phyloP scores from a whole-genome alignment of 2,888 invertebrate species.

The Emesis furor region DNA sequence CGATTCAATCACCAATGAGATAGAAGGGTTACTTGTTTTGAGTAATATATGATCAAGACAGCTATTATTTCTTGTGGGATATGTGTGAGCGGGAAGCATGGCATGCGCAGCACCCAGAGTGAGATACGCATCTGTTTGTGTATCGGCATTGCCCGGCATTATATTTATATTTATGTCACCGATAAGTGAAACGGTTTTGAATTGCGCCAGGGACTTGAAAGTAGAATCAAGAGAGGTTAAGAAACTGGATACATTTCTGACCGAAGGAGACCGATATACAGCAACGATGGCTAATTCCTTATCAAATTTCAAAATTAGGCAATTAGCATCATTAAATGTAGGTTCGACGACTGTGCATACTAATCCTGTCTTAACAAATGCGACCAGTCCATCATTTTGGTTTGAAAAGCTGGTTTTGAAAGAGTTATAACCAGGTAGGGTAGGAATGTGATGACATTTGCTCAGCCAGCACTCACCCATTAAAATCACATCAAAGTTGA shows the following conservation, averaged over 20 bases:
- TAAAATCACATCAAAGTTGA: neutral
- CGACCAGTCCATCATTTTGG: neutral
- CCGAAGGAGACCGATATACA: neutral
- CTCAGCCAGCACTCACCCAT: neutral
- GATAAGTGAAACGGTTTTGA: too few relatives aligned
- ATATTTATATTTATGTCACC: too few relatives aligned
- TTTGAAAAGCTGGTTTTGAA: neutral
- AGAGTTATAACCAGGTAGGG: neutral
- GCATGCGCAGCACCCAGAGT: too few relatives aligned
- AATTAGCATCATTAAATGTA: too few relatives aligned
- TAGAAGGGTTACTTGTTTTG: neutral
- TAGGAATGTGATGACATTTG: neutral
- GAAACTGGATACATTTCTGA: neutral
- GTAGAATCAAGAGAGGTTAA: neutral
- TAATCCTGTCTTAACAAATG: neutral
- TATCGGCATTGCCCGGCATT: too few relatives aligned
- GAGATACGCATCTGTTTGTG: too few relatives aligned
- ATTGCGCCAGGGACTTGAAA: too few relatives aligned
- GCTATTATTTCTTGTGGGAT: neutral
- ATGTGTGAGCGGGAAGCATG: neutral
- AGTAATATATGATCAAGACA: neutral
- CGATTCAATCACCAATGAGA: neutral
- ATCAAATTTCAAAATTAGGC: neutral
- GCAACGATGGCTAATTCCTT: neutral
- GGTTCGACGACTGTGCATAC: neutral